Percentiles rank a stretch among this genome's conserved stretches.
Evolutionary conservation across 1,140 invertebrate species (phyloP).

Genomic region (Choristoneura fumiferana): DNA sequence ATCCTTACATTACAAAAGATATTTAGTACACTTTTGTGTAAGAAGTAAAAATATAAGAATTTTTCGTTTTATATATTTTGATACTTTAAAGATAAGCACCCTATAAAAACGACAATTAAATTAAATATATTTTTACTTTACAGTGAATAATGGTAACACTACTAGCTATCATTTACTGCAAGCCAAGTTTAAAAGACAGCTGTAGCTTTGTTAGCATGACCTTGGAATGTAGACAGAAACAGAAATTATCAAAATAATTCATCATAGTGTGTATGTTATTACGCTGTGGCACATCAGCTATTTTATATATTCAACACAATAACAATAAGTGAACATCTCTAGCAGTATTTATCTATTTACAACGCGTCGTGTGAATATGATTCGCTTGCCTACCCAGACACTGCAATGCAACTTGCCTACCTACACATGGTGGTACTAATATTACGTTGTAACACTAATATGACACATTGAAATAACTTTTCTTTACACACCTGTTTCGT

Average conservation of each 20-base stretch:
- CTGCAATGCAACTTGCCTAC: constrained; percentile 29
- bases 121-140: too few species aligned
- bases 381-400: constrained; percentile 14
- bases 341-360: background rate
- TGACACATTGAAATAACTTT: constrained; percentile 35
- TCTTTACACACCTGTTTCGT: constrained; percentile 38
- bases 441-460: constrained; percentile 47
- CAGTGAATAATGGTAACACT: constrained; percentile 17
- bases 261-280: background rate
- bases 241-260: background rate
- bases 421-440: constrained; percentile 52
- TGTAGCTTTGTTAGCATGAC: constrained; percentile 17
- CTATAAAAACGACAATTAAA: too few species aligned
- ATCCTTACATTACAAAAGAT: too few species aligned
- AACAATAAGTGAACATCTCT: background rate
- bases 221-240: background rate
- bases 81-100: too few species aligned
- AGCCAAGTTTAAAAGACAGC: constrained; percentile 2
- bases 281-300: background rate
- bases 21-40: too few species aligned
- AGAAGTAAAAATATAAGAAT: too few species aligned
- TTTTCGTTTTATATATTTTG: too few species aligned
- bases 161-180: background rate
- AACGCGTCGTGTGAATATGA: background rate
- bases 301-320: background rate